These are phyloP conservation scores for Heterotis niloticus DNA, from an alignment of 2,113 vertebrate species.

Conservation along the genomic window DNA sequence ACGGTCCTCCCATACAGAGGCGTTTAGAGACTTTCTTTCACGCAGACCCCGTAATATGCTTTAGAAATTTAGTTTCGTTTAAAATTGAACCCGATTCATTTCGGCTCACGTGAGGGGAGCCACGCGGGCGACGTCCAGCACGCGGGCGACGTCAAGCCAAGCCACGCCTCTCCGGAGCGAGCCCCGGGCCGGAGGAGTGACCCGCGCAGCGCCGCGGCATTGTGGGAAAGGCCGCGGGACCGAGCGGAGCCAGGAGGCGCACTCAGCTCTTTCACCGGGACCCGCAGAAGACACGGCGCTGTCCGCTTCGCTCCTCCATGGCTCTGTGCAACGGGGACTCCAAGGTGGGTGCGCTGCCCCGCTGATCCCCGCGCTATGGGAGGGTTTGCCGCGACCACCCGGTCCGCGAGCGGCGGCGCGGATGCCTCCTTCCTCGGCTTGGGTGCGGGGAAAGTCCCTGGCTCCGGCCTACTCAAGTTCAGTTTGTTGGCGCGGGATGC, in stretches of 20 bases:
- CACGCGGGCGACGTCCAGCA: neutral
- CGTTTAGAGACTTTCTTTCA: too few relatives aligned
- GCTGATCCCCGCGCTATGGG: neutral
- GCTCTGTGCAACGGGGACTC: slow-evolving; percentile 92
- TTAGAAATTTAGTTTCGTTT: too few relatives aligned
- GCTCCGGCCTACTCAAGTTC: slow-evolving; percentile 46
- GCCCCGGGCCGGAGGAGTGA: slow-evolving; percentile 19
- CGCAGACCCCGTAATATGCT: too few relatives aligned
- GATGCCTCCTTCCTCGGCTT: slow-evolving; percentile 7
- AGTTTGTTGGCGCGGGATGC: too few relatives aligned
- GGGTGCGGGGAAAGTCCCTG: slow-evolving; percentile 31
- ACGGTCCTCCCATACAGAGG: too few relatives aligned
- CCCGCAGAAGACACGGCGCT: slow-evolving; percentile 36
- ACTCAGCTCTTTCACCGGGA: neutral
- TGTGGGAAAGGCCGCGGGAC: slow-evolving; percentile 47
- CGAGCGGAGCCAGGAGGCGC: slow-evolving; percentile 40
- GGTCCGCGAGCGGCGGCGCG: neutral
- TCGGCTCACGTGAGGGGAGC: neutral
- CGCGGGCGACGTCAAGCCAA: neutral
- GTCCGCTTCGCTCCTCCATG: slow-evolving; percentile 70
- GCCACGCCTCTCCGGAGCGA: slow-evolving; percentile 11
- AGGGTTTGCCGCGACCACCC: neutral
- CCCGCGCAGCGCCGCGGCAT: slow-evolving; percentile 23
- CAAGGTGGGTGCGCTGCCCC: slow-evolving; percentile 79
- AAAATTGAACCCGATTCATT: neutral